Evolutionary conservation across 2,113 vertebrate species (phyloP).

Genomic region (Trichechus manatus): DNA sequence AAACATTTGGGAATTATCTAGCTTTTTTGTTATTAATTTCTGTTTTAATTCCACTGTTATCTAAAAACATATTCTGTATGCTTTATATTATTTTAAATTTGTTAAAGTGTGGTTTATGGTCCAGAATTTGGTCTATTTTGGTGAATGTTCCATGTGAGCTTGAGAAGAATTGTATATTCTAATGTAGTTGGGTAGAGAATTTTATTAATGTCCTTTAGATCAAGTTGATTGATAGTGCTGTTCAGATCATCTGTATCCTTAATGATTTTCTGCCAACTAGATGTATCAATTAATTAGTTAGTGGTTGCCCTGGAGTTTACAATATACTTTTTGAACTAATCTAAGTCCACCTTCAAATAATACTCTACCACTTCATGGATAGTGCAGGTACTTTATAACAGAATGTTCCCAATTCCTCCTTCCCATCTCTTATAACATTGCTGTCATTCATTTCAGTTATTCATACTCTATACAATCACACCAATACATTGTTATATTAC

Average conservation of each 20-base stretch:
- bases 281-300: background rate
- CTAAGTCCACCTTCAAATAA: too few species aligned
- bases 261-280: background rate
- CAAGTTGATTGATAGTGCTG: background rate
- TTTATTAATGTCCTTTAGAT: conserved; percentile 15
- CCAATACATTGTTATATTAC: background rate
- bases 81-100: conserved; percentile 1
- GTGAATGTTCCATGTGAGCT: background rate
- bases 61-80: background rate
- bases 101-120: background rate
- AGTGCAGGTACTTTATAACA: too few species aligned
- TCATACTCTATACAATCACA: background rate
- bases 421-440: background rate
- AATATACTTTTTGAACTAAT: background rate
- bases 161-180: conserved; percentile 24
- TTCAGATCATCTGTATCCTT: background rate
- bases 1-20: background rate
- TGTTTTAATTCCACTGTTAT: background rate
- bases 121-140: background rate
- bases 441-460: background rate
- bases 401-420: too few species aligned
- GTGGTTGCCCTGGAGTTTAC: background rate
- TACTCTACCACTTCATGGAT: too few species aligned
- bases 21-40: background rate
- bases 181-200: background rate